Evolutionary conservation across 2,888 invertebrate genomes (phyloP), one percentile per base, ranked within the genome.

Genomic region (Macrophya alboannulata): DNA sequence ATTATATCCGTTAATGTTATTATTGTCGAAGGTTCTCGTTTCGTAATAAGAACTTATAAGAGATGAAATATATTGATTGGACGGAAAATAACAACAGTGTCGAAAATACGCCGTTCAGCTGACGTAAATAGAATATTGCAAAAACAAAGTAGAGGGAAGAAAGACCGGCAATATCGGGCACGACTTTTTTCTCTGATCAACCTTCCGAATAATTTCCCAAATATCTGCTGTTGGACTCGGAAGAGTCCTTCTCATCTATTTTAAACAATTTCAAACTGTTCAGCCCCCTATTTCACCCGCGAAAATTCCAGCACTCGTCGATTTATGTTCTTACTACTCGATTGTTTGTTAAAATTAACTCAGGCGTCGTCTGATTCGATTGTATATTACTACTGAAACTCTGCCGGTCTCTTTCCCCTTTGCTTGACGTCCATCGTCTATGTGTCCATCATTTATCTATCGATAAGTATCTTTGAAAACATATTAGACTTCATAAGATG

Each of bases 311-410:
- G 6, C n/a, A 62, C 25, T 62, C 62, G 62, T 31, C 31, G 31
- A 31, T 31, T 31, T 31, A 31, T 31, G 31, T 31, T 31, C 31
- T 31, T 55, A n/a, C 25, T 15, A n/a, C 17, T 55, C 37, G 10
- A 31, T 17, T 43, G n/a, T n/a, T n/a, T 4, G n/a, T 21, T 72
- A 8, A 31, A 37, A 31, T 77, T 1, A 77, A 31, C 55, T 51
- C 62, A 40, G 25, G 68, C 74, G 79, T 45, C 25, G 77, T 85
- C 83, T 85, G 84, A 87, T 71, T 85, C 77, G n/a, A 55, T 43
- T 37, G 6, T 21, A 51, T 17, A 40, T 83, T 72, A 86, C 86
- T 87, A 86, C 83, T 62, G 5, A 55, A 51, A 51, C 17, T 31
- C 9, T 51, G 48, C 31, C 4, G 31, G 10, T 25, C 31, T 21